A percentile compares a stretch with the other conserved stretches of the same genome.
Evolutionary conservation across 2,113 vertebrate species (phyloP).

Genomic region (Phalacrocorax carbo): DNA sequence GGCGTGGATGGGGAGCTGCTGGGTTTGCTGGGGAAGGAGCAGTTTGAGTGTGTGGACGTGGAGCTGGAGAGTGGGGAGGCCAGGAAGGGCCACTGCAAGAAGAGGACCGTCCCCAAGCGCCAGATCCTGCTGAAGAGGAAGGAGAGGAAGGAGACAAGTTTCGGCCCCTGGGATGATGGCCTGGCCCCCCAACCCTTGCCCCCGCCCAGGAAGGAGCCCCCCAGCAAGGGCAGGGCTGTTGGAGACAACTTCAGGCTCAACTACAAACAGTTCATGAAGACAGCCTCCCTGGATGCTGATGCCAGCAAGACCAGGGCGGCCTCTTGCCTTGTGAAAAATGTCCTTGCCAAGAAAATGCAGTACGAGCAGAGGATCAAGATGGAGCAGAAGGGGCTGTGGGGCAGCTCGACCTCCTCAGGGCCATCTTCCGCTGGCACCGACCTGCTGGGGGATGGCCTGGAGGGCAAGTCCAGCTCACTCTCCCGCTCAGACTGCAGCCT

Average conservation of each 20-base stretch:
- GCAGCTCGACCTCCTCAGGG: conserved; percentile 54
- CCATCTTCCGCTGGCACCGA: conserved; percentile 38
- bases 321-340: conserved; percentile 86
- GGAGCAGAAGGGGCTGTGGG: conserved; percentile 52
- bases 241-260: conserved; percentile 59
- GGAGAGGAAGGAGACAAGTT: conserved; percentile 67
- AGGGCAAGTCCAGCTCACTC: conserved; percentile 70
- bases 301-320: conserved; percentile 81
- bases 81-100: conserved; percentile 62
- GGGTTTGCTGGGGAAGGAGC: conserved; percentile 42
- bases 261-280: conserved; percentile 80
- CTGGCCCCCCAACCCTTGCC: neutral
- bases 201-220: conserved; percentile 17
- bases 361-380: conserved; percentile 67
- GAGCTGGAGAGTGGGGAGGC: conserved; percentile 82
- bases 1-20: conserved; percentile 61
- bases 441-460: conserved; percentile 28
- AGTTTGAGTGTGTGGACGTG: conserved; percentile 88
- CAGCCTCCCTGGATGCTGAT: conserved; percentile 81
- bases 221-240: neutral
- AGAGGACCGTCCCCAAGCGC: conserved; percentile 91
- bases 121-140: conserved; percentile 90
- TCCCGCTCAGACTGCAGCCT: conserved; percentile 75
- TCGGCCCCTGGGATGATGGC: conserved; percentile 63
- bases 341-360: conserved; percentile 89